Evolutionary conservation across 2,888 invertebrate species (phyloP).

Genomic region (Agriopis leucophaearia): DNA sequence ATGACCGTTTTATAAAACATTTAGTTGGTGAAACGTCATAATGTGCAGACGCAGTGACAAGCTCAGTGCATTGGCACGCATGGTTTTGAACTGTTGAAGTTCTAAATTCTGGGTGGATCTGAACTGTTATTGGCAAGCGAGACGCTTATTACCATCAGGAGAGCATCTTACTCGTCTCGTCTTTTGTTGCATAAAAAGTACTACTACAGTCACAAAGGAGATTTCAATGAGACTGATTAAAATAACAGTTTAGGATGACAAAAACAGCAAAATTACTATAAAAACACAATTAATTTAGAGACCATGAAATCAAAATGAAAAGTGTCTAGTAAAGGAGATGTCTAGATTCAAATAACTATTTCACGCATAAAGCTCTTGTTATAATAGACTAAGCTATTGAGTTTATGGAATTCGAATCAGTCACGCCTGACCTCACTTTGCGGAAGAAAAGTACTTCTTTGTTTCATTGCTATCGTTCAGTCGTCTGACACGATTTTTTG

Average conservation of each 20-base stretch:
- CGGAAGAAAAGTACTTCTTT: conserved; percentile 82
- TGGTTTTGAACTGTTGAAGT: no score
- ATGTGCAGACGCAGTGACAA: no score
- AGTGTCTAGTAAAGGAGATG: not conserved
- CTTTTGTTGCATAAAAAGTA: no score
- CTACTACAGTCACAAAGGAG: no score
- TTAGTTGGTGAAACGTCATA: no score
- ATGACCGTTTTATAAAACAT: no score
- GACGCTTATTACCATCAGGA: no score
- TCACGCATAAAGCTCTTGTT: conserved; percentile 46
- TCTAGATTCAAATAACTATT: not conserved
- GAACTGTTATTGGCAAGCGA: no score
- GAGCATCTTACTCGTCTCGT: no score
- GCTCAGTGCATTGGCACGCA: no score
- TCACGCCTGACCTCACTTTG: conserved; percentile 79
- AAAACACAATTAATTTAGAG: not conserved
- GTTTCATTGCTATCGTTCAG: conserved; percentile 68
- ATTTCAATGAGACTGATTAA: not conserved
- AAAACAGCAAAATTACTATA: no score
- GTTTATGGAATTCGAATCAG: conserved; percentile 72
- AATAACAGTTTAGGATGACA: not conserved
- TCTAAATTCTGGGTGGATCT: no score
- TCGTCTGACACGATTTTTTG: conserved; percentile 62
- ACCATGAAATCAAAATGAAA: not conserved
- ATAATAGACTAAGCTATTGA: conserved; percentile 60